Percentiles rank a stretch among this genome's conserved stretches.
Evolutionary conservation across 2,113 vertebrate species (phyloP).

Genomic region (Syngnathus typhle): DNA sequence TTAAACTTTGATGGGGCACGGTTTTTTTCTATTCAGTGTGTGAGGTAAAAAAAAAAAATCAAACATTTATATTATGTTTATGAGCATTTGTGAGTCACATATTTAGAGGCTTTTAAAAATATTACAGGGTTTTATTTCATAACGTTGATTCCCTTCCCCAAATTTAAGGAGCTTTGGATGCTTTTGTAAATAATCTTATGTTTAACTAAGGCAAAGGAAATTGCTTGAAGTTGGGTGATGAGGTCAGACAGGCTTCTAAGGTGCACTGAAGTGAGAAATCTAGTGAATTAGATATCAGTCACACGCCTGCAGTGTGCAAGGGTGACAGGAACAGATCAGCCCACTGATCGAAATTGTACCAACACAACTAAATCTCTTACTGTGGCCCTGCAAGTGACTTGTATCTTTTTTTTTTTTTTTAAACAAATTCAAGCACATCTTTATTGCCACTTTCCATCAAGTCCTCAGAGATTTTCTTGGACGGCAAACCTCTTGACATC

Average conservation of each 20-base stretch:
- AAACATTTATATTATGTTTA: not conserved
- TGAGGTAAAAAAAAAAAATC: not conserved
- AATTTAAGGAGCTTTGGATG: not conserved
- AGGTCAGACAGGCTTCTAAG: slow-evolving; percentile 30
- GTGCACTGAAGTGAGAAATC: slow-evolving; percentile 59
- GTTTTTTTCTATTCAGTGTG: not conserved
- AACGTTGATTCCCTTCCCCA: no score
- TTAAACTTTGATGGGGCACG: not conserved
- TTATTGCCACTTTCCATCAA: slow-evolving; percentile 22
- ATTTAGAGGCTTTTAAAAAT: not conserved
- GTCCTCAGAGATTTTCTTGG: not conserved
- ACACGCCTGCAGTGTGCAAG: slow-evolving; percentile 39
- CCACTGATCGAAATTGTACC: slow-evolving; percentile 43
- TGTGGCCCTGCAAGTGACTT: slow-evolving; percentile 30
- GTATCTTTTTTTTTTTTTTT: slow-evolving; percentile 23
- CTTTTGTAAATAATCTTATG: not conserved
- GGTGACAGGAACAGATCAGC: slow-evolving; percentile 31
- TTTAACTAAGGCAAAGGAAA: not conserved
- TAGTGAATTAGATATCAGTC: slow-evolving; percentile 57
- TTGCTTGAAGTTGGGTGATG: slow-evolving; percentile 15
- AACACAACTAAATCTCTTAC: slow-evolving; percentile 41
- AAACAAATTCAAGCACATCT: slow-evolving; percentile 38
- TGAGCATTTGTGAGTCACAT: not conserved
- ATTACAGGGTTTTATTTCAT: not conserved
- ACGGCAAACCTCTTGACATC: slow-evolving; percentile 17